Percentiles rank a stretch among this genome's conserved stretches.
These are phyloP conservation scores for Drosophila melanica DNA, from an alignment of 1,140 invertebrate genomes.

Conservation along the genomic window DNA sequence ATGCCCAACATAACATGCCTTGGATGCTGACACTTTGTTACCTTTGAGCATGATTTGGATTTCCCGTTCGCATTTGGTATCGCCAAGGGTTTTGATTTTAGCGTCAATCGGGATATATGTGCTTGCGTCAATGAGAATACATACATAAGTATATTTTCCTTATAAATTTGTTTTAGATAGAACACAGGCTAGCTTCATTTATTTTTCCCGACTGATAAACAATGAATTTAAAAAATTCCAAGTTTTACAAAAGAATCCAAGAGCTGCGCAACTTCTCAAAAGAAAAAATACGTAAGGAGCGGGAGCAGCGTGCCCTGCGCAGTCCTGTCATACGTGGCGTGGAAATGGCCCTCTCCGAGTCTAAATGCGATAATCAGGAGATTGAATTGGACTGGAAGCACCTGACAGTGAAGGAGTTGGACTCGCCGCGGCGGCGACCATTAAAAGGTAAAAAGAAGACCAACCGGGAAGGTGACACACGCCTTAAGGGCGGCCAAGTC, in stretches of 20 bases:
- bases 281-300: slow-evolving; percentile 67
- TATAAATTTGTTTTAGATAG: slow-evolving; percentile 21
- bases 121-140: slow-evolving; percentile 17
- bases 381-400: slow-evolving; percentile 46
- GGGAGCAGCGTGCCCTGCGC: slow-evolving; percentile 40
- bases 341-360: slow-evolving; percentile 63
- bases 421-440: slow-evolving; percentile 33
- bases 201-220: slow-evolving; percentile 40
- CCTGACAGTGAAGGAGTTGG: not conserved
- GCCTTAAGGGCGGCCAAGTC: slow-evolving; percentile 10
- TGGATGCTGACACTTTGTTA: not conserved
- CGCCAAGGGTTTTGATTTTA: slow-evolving; percentile 40
- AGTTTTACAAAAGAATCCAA: slow-evolving; percentile 81
- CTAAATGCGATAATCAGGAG: slow-evolving; percentile 15
- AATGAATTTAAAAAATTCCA: slow-evolving; percentile 84
- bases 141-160: slow-evolving; percentile 25
- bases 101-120: slow-evolving; percentile 53
- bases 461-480: slow-evolving; percentile 1
- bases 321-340: slow-evolving; percentile 40
- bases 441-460: slow-evolving; percentile 16
- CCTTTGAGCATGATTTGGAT: not conserved
- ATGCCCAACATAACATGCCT: not conserved
- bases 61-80: not conserved
- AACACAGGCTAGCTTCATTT: slow-evolving; percentile 43
- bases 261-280: slow-evolving; percentile 73